Conservation (phyloP, 2,113 vertebrate genomes). For the Atrichornis clamosus region DNA sequence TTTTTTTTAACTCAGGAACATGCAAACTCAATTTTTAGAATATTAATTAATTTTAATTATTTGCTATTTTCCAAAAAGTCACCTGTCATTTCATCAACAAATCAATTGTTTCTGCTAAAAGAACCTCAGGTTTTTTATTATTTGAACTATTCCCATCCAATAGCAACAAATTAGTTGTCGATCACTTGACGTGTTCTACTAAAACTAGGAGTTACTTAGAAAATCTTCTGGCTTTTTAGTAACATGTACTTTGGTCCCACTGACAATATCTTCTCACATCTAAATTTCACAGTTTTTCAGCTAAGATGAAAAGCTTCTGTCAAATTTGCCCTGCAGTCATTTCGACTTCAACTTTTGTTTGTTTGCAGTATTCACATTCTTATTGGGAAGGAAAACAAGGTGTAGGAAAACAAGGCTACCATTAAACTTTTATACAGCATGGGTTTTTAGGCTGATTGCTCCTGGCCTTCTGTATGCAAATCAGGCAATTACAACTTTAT, state of each 20-base stretch:
- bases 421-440: not conserved
- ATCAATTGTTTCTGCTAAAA: not conserved
- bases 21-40: accelerated
- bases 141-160: not conserved
- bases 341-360: not conserved
- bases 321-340: not conserved
- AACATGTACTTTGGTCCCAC: not conserved
- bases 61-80: not conserved
- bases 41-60: not conserved
- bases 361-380: not conserved
- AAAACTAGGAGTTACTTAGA: not conserved
- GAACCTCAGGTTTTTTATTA: not conserved
- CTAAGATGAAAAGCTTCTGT: not conserved
- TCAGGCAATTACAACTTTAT: not conserved
- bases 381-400: not conserved
- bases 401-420: not conserved
- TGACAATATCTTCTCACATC: not conserved
- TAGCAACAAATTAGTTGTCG: not conserved
- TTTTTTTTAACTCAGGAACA: not conserved
- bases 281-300: not conserved
- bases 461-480: not conserved
- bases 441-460: not conserved
- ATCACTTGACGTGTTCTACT: not conserved
- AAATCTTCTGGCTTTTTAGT: not conserved
- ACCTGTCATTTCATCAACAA: not conserved